These are phyloP conservation scores for Epirrita christyi DNA, from an alignment of 2,888 invertebrate genomes.

Conservation along the genomic window DNA sequence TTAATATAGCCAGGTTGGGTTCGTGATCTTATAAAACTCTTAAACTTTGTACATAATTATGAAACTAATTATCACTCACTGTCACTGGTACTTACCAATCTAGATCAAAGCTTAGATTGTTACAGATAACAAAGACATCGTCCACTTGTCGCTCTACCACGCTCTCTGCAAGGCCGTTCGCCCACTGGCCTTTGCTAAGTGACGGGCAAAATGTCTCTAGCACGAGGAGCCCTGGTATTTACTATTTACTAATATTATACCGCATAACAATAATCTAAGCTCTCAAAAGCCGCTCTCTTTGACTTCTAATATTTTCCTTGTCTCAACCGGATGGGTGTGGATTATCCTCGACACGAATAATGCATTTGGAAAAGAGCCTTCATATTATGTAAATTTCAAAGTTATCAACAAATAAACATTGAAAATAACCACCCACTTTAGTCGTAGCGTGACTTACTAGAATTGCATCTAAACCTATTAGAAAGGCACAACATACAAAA, in stretches of 20 bases:
- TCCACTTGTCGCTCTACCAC: slow-evolving; percentile 69
- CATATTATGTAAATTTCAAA: too few relatives aligned
- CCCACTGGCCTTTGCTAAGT: slow-evolving; percentile 65
- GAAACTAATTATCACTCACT: too few relatives aligned
- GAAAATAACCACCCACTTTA: slow-evolving; percentile 4
- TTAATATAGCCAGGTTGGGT: neutral
- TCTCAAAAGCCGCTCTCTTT: neutral
- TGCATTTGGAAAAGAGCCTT: too few relatives aligned
- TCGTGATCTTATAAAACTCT: neutral
- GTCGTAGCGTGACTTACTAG: slow-evolving; percentile 25
- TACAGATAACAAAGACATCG: slow-evolving; percentile 40
- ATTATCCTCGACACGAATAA: too few relatives aligned
- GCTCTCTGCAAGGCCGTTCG: slow-evolving; percentile 61
- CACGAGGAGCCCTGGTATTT: slow-evolving; percentile 35
- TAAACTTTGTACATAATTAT: neutral
- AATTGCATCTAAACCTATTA: slow-evolving; percentile 24
- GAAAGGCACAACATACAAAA: slow-evolving; percentile 26
- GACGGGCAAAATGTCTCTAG: slow-evolving; percentile 70
- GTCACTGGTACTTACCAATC: neutral
- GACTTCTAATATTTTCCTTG: too few relatives aligned
- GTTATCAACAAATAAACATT: neutral
- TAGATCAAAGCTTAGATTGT: slow-evolving; percentile 33
- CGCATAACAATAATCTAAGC: neutral
- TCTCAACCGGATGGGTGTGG: too few relatives aligned
- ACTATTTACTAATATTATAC: slow-evolving; percentile 6